Percentiles rank a stretch among this genome's conserved stretches.
These are phyloP conservation scores for Amaurobius ferox DNA, from an alignment of 2,888 invertebrate species.

Conservation along the genomic window DNA sequence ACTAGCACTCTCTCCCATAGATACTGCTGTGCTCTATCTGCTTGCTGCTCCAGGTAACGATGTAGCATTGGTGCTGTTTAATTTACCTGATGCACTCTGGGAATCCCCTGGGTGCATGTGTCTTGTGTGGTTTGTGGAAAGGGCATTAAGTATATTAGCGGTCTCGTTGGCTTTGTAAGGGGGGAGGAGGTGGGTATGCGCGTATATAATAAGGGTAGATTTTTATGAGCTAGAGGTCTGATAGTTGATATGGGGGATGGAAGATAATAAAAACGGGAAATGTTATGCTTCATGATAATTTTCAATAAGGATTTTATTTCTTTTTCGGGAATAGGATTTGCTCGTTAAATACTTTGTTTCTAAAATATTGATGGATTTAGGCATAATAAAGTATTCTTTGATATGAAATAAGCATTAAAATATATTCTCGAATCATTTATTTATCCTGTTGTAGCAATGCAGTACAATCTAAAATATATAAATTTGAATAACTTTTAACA, in stretches of 20 bases:
- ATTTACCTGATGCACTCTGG: slow-evolving; percentile 65
- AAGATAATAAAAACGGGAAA: neutral
- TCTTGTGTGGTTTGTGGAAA: slow-evolving; percentile 38
- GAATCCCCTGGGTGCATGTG: slow-evolving; percentile 39
- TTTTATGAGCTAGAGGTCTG: neutral
- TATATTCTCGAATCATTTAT: no score
- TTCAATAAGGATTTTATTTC: no score
- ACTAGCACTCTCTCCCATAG: slow-evolving; percentile 23
- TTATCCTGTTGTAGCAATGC: no score
- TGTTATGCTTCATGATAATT: neutral
- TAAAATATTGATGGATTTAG: no score
- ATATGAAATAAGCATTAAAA: no score
- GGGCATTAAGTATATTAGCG: slow-evolving; percentile 68
- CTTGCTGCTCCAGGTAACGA: slow-evolving; percentile 31
- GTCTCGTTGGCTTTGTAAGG: slow-evolving; percentile 33
- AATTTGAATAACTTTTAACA: no score
- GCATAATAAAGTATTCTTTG: no score
- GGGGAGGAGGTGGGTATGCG: neutral
- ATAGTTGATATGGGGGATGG: neutral
- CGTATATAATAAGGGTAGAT: neutral
- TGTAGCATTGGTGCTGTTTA: slow-evolving; percentile 57
- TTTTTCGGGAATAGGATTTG: no score
- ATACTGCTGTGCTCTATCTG: neutral
- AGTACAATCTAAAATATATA: no score
- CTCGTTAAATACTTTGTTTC: no score